Conservation (phyloP, 2,113 vertebrate genomes). For the Festucalex cinctus region DNA sequence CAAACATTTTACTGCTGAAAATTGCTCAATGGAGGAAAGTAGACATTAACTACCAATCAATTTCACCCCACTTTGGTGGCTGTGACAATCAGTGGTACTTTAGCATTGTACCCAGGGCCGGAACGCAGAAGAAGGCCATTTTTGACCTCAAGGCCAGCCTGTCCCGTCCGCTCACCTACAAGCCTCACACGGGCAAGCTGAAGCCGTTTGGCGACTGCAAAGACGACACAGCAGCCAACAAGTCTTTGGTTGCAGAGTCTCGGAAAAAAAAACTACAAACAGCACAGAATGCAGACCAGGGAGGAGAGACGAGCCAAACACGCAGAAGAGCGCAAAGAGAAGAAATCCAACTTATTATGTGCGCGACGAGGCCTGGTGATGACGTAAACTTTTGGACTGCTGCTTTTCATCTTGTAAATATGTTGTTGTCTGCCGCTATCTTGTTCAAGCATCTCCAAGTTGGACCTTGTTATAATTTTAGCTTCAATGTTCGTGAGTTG, state of each 20-base stretch:
- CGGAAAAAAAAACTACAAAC: conserved; percentile 82
- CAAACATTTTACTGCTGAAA: too few species aligned
- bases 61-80: too few species aligned
- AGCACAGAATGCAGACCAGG: conserved; percentile 79
- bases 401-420: background rate
- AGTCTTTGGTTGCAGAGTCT: conserved; percentile 50
- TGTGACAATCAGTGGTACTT: too few species aligned
- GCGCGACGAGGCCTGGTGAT: conserved; percentile 6
- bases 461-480: background rate
- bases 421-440: background rate
- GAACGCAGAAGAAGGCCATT: conserved; percentile 72
- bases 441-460: background rate
- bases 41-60: too few species aligned
- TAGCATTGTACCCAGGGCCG: too few species aligned
- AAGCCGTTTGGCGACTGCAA: conserved; percentile 80
- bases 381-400: background rate
- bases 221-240: conserved; percentile 69
- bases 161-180: conserved; percentile 83
- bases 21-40: too few species aligned
- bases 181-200: conserved; percentile 89
- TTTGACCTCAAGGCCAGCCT: conserved; percentile 95
- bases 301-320: background rate
- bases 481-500: background rate
- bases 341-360: background rate
- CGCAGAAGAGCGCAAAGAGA: background rate